Evolutionary conservation across 2,888 invertebrate species (phyloP).

Genomic region (Bibio marci): DNA sequence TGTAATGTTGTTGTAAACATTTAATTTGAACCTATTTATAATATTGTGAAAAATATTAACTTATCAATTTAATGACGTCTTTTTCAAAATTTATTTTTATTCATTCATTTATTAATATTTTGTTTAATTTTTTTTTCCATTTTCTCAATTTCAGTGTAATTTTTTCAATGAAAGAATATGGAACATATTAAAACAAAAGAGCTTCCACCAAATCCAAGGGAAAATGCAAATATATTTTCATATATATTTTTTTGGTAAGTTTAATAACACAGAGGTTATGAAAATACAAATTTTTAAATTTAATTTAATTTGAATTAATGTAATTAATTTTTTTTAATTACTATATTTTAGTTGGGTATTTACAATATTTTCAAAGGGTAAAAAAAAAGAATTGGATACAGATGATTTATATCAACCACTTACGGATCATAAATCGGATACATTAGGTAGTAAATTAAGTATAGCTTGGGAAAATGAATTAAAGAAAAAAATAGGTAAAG

Average conservation of each 20-base stretch:
- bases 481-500: conserved; percentile 21
- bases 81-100: no score
- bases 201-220: conserved; percentile 37
- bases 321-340: no score
- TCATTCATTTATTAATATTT: no score
- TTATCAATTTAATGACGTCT: no score
- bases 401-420: conserved; percentile 58
- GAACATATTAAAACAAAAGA: conserved; percentile 27
- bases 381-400: conserved; percentile 49
- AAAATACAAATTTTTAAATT: no score
- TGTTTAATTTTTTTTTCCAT: no score
- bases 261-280: no score
- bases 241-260: conserved; percentile 40
- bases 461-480: conserved; percentile 41
- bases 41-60: no score
- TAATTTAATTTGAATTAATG: no score
- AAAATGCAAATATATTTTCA: conserved; percentile 39
- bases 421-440: conserved; percentile 44
- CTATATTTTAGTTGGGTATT: conserved; percentile 48
- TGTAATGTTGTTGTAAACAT: no score
- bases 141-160: no score
- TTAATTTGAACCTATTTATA: no score
- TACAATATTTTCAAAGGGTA: conserved; percentile 58
- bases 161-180: conserved; percentile 15
- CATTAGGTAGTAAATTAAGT: conserved; percentile 39